These are phyloP conservation scores for Mungos mungo DNA, from an alignment of 2,113 vertebrate species.

Conservation along the genomic window DNA sequence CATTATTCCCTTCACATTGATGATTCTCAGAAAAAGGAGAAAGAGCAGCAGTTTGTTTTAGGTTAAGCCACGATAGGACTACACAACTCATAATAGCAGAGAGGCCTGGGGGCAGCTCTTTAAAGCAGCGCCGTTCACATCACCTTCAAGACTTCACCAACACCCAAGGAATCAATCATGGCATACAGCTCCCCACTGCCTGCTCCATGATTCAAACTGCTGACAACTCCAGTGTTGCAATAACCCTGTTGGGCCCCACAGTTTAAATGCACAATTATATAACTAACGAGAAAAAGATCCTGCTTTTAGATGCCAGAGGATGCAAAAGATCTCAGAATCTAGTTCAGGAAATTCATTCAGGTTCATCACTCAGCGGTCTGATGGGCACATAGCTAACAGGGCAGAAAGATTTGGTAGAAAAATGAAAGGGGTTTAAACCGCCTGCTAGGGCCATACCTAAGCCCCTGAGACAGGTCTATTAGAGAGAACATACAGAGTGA, in stretches of 20 bases:
- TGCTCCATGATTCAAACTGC: background rate
- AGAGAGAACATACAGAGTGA: background rate
- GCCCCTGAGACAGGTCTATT: background rate
- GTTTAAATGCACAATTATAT: slow-evolving; percentile 34
- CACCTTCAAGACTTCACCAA: background rate
- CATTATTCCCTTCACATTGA: background rate
- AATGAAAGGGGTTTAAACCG: background rate
- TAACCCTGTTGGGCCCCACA: background rate
- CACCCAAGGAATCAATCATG: background rate
- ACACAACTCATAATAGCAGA: background rate
- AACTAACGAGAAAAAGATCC: background rate
- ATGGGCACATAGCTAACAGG: background rate
- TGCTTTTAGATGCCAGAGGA: background rate
- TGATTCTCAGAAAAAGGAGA: background rate
- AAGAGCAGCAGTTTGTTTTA: background rate
- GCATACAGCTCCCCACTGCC: background rate
- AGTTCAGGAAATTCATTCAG: slow-evolving; percentile 37
- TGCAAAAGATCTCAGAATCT: background rate
- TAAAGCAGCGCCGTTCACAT: background rate
- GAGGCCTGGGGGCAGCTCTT: background rate
- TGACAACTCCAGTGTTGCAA: background rate
- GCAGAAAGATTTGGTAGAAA: slow-evolving; percentile 11
- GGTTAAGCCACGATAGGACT: background rate
- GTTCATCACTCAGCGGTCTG: background rate
- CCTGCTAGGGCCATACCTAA: background rate